phyloP scores from a whole-genome alignment of 2,797 vertebrate genomes.

The Chelon auratus region DNA sequence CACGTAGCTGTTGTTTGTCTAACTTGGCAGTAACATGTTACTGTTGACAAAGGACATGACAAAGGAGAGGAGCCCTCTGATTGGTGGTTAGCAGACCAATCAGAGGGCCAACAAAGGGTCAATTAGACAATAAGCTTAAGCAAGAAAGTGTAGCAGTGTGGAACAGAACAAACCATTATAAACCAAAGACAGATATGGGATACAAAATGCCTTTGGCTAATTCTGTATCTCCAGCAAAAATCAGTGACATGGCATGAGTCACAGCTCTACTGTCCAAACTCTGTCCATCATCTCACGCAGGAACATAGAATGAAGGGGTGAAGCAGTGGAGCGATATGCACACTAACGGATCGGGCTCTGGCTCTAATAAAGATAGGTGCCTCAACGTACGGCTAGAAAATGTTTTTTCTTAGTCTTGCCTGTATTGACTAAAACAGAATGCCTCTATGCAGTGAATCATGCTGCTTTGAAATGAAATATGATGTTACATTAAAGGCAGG shows the following conservation, averaged over 20 bases:
- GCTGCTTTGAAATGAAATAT: slow-evolving; percentile 51
- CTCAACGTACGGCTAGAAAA: slow-evolving; percentile 35
- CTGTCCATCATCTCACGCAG: slow-evolving; percentile 21
- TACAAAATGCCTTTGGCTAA: background rate
- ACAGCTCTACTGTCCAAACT: slow-evolving; percentile 11
- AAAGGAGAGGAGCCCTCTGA: no score
- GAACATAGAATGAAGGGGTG: slow-evolving; percentile 37
- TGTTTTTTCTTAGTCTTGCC: slow-evolving; percentile 18
- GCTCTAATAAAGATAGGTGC: slow-evolving; percentile 39
- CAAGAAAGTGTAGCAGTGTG: background rate
- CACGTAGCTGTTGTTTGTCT: no score
- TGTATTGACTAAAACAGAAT: slow-evolving; percentile 27
- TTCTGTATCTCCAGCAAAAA: slow-evolving; percentile 7
- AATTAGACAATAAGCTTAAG: background rate
- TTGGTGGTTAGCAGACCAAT: no score
- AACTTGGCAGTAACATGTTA: no score
- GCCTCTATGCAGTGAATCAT: slow-evolving; percentile 31
- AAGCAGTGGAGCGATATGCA: slow-evolving; percentile 39
- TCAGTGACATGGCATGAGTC: slow-evolving; percentile 1
- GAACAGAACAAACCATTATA: background rate
- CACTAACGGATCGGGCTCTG: slow-evolving; percentile 27
- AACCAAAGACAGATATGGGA: background rate
- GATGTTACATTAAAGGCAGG: slow-evolving; percentile 45
- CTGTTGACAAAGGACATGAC: no score
- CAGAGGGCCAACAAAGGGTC: no score